Evolutionary conservation across 1,140 invertebrate species (phyloP).

Genomic region (Sminthurides bifidus): DNA sequence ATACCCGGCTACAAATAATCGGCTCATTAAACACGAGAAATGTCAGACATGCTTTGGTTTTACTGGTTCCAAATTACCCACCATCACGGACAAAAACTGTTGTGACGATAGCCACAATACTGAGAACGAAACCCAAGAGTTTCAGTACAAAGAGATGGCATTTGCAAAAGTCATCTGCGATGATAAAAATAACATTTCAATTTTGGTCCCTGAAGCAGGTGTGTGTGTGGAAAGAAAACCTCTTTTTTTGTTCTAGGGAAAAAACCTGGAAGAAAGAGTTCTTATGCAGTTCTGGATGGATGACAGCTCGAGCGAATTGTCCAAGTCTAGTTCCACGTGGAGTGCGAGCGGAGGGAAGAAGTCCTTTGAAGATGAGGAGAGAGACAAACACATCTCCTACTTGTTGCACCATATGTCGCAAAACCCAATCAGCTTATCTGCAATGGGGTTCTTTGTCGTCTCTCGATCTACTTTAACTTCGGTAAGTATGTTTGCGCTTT

Average conservation of each 20-base stretch:
- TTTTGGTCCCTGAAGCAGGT: not conserved
- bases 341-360: no score
- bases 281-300: not conserved
- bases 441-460: not conserved
- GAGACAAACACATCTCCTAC: not conserved
- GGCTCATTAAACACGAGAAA: no score
- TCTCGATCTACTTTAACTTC: conserved; percentile 2
- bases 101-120: no score
- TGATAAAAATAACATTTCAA: not conserved
- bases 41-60: no score
- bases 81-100: no score
- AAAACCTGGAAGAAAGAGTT: conserved; percentile 2
- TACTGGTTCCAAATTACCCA: no score
- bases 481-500: no score
- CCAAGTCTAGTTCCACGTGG: no score
- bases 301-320: not conserved
- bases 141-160: no score
- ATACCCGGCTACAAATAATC: no score
- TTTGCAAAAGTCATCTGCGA: not conserved
- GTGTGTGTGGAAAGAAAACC: not conserved
- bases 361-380: not conserved
- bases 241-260: not conserved
- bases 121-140: no score
- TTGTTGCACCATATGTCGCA: conserved; percentile 6
- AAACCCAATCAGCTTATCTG: conserved; percentile 5